Evolutionary conservation across 2,797 vertebrate genomes (phyloP).

Genomic region (Myiotriccus ornatus): DNA sequence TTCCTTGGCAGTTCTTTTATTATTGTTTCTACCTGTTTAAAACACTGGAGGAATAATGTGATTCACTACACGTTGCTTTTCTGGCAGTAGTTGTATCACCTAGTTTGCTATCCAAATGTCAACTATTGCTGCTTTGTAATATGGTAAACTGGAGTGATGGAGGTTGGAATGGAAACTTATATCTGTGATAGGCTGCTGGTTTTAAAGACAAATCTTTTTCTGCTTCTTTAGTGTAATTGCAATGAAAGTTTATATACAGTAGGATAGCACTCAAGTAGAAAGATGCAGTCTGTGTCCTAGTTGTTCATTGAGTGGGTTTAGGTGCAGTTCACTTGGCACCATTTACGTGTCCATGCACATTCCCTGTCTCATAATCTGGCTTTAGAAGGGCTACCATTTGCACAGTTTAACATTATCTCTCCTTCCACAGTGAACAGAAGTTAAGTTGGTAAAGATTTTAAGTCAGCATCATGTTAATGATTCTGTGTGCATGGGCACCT

Average conservation of each 20-base stretch:
- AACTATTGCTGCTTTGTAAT: background rate
- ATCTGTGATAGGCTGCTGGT: background rate
- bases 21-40: constrained; percentile 21
- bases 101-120: background rate
- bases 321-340: background rate
- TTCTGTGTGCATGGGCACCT: background rate
- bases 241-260: background rate
- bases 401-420: background rate
- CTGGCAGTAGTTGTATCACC: background rate
- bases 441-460: background rate
- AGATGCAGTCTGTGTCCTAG: background rate
- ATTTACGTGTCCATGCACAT: background rate
- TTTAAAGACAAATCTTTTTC: background rate
- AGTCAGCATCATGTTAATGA: background rate
- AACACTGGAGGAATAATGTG: background rate
- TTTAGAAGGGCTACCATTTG: background rate
- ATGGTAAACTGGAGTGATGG: background rate
- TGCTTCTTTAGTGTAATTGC: background rate
- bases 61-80: background rate
- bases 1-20: background rate
- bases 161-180: background rate
- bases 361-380: background rate
- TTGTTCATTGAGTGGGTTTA: background rate
- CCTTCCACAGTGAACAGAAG: background rate
- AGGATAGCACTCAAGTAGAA: background rate